Percentiles rank a stretch among this genome's conserved stretches.
Conservation (phyloP, 2,797 vertebrate genomes). For the Sorex maritimensis region DNA sequence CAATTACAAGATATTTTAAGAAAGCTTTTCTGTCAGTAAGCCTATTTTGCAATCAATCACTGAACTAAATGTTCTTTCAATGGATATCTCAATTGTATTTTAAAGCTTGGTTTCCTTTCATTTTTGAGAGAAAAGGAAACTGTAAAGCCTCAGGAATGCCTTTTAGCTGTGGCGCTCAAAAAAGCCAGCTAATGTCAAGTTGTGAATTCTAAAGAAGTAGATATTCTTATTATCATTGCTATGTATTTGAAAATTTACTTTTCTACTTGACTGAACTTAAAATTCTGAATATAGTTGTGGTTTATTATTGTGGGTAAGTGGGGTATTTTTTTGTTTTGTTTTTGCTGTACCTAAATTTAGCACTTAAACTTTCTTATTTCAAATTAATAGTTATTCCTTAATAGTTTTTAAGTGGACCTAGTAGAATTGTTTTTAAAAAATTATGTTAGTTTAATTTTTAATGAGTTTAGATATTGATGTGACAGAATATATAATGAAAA, state of each 20-base stretch:
- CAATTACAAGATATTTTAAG: conserved; percentile 49
- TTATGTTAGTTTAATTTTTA: neutral
- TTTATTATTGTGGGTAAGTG: neutral
- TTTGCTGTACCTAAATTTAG: conserved; percentile 44
- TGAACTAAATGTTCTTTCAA: neutral
- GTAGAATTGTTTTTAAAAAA: neutral
- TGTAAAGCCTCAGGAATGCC: neutral
- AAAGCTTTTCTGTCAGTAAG: conserved; percentile 40
- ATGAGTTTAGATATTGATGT: neutral
- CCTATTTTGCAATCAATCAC: conserved; percentile 22
- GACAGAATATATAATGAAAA: conserved; percentile 17
- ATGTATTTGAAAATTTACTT: neutral
- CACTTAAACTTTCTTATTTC: neutral
- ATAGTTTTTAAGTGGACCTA: neutral
- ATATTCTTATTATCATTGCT: neutral
- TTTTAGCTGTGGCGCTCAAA: neutral
- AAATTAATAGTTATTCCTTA: neutral
- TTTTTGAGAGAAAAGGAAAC: neutral
- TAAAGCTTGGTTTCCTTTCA: conserved; percentile 6
- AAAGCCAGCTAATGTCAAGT: neutral
- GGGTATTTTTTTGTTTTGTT: neutral
- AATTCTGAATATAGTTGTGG: neutral
- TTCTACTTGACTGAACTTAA: neutral
- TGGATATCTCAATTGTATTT: neutral
- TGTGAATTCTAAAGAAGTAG: neutral